Evolutionary conservation across 1,140 invertebrate genomes (phyloP), one percentile per base, ranked within the genome.

Genomic region (Orchesella cincta): DNA sequence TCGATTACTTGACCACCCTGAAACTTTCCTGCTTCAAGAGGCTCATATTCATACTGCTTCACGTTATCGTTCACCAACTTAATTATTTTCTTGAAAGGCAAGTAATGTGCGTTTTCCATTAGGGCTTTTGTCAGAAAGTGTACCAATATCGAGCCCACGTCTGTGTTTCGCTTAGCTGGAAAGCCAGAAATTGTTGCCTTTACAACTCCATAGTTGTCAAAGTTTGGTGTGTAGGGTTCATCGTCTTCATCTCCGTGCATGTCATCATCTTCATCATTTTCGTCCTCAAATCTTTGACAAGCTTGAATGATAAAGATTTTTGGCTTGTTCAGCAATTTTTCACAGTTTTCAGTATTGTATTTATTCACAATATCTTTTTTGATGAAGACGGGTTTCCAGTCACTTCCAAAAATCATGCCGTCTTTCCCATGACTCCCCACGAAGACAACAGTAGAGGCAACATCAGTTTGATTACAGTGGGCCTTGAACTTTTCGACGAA

Each of bases 301-400:
- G 77, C 72, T 34, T 78, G 77, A n/a, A 78, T 62, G 18, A 78
- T 78, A 31, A 78, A 52, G 23, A 78, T 74, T 46, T 78, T 78
- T 14, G 77, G 77, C 35, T 78, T 78, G 5, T 36, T 35, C 18
- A 78, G 16, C 23, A 78, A 36, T 12, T 57, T 35, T n/a, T 57
- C 5, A 34, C 77, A 78, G 20, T 75, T 51, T 20, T 51, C 39
- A 51, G 8, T 51, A 51, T 51, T 20, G 20, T 12, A 51, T 51
- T 51, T 51, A 51, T 51, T 12, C 8, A 51, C 39, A n/a, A n/a
- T n/a, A n/a, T n/a, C n/a, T n/a, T n/a, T n/a, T n/a, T n/a, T n/a
- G n/a, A n/a, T n/a, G n/a, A n/a, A n/a, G n/a, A n/a, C n/a, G n/a
- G n/a, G n/a, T n/a, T n/a, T n/a, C n/a, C n/a, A n/a, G n/a, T n/a